A percentile compares a stretch with the other conserved stretches of the same genome.
Conservation (phyloP, 2,797 vertebrate species). For the Muscicapa comitata region DNA sequence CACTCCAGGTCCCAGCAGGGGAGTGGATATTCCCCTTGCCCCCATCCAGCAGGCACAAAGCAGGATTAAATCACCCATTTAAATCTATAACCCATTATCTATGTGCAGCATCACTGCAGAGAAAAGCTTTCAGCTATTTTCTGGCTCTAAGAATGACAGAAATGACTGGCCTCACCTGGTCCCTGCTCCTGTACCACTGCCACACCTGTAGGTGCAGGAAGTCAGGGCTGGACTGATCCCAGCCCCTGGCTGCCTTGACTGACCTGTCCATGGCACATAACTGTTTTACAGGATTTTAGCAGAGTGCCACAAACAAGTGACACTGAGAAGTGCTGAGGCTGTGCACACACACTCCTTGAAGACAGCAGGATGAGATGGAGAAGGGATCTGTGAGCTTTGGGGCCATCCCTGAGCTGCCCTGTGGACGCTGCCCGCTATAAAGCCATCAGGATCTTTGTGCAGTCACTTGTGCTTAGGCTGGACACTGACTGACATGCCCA, state of each 20-base stretch:
- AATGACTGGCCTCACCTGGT: not conserved
- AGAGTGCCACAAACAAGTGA: not conserved
- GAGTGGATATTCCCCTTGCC: not conserved
- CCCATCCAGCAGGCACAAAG: not conserved
- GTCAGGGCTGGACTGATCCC: not conserved
- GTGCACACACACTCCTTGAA: not conserved
- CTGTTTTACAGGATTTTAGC: accelerated
- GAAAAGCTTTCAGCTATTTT: not conserved
- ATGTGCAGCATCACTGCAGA: not conserved
- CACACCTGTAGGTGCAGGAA: not conserved
- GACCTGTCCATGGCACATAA: not conserved
- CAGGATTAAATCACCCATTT: not conserved
- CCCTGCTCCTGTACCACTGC: not conserved
- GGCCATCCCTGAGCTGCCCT: not conserved
- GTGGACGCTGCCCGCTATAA: not conserved
- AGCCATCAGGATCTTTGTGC: not conserved
- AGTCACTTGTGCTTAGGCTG: not conserved
- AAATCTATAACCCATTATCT: not conserved
- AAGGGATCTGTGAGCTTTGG: not conserved
- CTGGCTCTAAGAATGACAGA: not conserved
- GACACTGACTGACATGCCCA: accelerated
- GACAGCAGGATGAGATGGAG: not conserved
- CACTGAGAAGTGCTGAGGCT: not conserved
- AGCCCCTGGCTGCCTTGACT: not conserved
- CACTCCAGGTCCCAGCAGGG: not conserved